Percentiles rank a stretch among this genome's conserved stretches.
These are phyloP conservation scores for Galaxias olidus DNA, from an alignment of 2,797 vertebrate species.

Conservation along the genomic window DNA sequence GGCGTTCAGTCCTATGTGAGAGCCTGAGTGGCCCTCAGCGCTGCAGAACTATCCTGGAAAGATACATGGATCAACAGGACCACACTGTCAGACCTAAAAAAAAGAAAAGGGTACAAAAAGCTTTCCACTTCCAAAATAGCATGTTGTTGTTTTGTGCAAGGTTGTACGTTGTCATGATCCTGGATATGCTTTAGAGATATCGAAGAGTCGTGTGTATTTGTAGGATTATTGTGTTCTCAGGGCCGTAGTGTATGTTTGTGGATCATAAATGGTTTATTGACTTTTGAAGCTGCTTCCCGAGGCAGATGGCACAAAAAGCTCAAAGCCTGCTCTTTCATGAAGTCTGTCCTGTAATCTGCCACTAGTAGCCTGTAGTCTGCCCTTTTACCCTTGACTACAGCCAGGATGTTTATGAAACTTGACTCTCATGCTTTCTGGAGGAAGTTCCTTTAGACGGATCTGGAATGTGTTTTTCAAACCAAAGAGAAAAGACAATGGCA, in stretches of 20 bases:
- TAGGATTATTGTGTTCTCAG: constrained; percentile 58
- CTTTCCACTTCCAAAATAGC: too few relatives aligned
- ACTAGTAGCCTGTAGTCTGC: not conserved
- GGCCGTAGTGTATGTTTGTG: constrained; percentile 51
- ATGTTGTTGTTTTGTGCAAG: too few relatives aligned
- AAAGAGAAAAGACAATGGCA: not conserved
- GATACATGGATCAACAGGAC: too few relatives aligned
- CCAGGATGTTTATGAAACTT: constrained; percentile 24
- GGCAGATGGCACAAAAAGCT: not conserved
- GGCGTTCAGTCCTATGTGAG: constrained; percentile 51
- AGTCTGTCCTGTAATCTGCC: not conserved
- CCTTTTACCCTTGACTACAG: constrained; percentile 44
- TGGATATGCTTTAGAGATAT: constrained; percentile 25
- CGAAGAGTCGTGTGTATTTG: constrained; percentile 32
- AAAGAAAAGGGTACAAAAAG: too few relatives aligned
- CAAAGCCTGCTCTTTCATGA: not conserved
- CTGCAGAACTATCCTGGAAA: not conserved
- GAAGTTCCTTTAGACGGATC: not conserved
- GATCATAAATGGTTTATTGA: constrained; percentile 26
- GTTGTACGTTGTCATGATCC: constrained; percentile 17
- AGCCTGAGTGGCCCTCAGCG: not conserved
- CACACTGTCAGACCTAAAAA: too few relatives aligned
- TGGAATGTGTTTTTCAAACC: not conserved
- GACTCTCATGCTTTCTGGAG: constrained; percentile 1
- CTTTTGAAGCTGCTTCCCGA: constrained; percentile 37